Conservation (phyloP, 2,797 vertebrate genomes). For the Megalops cyprinoides region DNA sequence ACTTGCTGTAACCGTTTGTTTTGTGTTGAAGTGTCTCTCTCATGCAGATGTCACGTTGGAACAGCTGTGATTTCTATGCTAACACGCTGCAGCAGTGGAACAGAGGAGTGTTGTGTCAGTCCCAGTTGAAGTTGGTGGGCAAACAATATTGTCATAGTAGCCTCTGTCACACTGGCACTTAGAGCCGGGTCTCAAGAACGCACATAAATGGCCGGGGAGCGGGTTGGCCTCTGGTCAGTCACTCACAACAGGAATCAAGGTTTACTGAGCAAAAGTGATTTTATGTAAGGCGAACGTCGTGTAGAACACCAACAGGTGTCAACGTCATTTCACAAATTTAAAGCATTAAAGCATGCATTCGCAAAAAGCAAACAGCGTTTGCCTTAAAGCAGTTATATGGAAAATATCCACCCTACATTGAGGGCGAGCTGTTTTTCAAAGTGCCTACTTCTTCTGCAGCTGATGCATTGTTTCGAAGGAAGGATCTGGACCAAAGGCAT, state of each 20-base stretch:
- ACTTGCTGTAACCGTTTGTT: background rate
- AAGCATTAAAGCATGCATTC: background rate
- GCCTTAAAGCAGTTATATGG: constrained; percentile 23
- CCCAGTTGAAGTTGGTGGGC: background rate
- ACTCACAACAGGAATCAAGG: background rate
- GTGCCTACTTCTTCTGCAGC: background rate
- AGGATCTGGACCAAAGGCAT: constrained; percentile 5
- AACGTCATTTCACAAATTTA: background rate
- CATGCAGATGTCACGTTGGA: background rate
- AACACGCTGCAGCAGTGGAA: background rate
- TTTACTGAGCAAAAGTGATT: background rate
- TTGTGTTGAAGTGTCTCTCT: background rate
- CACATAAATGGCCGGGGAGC: background rate
- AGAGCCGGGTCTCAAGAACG: background rate
- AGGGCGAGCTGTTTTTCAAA: background rate
- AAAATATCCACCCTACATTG: constrained; percentile 1
- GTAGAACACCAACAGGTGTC: background rate
- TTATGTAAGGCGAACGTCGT: background rate
- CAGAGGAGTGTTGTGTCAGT: background rate
- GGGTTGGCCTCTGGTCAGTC: background rate
- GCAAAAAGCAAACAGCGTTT: background rate
- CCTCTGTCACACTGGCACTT: constrained; percentile 11
- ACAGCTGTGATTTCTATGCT: background rate
- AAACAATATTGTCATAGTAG: background rate
- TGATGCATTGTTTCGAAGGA: background rate